phyloP scores from a whole-genome alignment of 37 sponge, comb jelly and placozoan genomes.

The Bolinopsis microptera region DNA sequence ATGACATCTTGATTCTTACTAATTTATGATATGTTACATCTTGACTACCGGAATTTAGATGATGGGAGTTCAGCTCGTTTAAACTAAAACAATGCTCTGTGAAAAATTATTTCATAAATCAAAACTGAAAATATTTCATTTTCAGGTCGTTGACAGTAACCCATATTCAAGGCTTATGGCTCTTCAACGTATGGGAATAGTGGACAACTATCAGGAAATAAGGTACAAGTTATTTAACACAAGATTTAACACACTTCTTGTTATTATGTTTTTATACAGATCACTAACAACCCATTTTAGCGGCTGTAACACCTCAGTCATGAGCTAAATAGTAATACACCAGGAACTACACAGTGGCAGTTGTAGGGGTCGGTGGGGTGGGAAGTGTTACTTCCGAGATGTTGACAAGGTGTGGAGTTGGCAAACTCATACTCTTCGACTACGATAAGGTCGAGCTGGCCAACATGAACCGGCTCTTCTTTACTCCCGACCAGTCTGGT shows the following conservation, averaged over 20 bases:
- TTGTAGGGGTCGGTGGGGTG: slow-evolving; percentile 95
- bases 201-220: slow-evolving; percentile 86
- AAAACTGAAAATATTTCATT: too few relatives aligned
- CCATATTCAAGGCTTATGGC: slow-evolving; percentile 93
- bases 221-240: slow-evolving; percentile 23
- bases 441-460: slow-evolving; percentile 98
- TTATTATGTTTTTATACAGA: background rate
- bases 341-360: slow-evolving; percentile 82
- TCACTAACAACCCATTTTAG: background rate
- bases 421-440: slow-evolving; percentile 94
- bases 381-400: slow-evolving; percentile 98
- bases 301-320: slow-evolving; percentile 9
- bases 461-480: slow-evolving; percentile 99
- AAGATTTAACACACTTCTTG: background rate
- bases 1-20: too few relatives aligned
- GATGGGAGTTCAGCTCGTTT: too few relatives aligned
- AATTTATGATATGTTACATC: too few relatives aligned
- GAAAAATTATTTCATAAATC: too few relatives aligned
- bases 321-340: slow-evolving; percentile 78
- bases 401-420: slow-evolving; percentile 96
- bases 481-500: slow-evolving; percentile 90
- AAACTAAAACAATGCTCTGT: too few relatives aligned
- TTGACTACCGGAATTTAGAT: too few relatives aligned
- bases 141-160: slow-evolving; percentile 91
- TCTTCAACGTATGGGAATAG: slow-evolving; percentile 95